These are phyloP conservation scores for Exephanes ischioxanthus DNA, from an alignment of 2,888 invertebrate genomes.

Conservation along the genomic window DNA sequence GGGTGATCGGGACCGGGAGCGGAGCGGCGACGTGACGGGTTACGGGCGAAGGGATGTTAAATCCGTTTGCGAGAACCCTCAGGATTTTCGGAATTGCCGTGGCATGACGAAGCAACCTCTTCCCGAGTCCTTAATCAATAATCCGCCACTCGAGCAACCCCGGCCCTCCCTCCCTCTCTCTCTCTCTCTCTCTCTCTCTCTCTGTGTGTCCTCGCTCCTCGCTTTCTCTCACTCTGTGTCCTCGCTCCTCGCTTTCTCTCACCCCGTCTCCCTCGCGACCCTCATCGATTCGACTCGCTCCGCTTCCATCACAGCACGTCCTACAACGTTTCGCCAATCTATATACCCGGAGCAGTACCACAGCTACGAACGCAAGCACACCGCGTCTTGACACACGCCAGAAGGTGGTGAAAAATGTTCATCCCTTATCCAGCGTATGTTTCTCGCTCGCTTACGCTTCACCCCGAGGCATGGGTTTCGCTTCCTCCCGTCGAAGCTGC, in stretches of 20 bases:
- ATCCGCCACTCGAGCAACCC: conserved; percentile 68
- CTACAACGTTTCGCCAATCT: conserved; percentile 48
- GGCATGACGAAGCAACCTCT: conserved; percentile 80
- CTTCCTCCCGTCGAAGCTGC: conserved; percentile 29
- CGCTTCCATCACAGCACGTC: conserved; percentile 65
- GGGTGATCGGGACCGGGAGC: conserved; percentile 43
- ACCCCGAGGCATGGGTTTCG: background rate
- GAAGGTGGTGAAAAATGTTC: conserved; percentile 70
- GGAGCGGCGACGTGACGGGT: conserved; percentile 50
- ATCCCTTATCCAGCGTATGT: conserved; percentile 57
- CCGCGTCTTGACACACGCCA: conserved; percentile 67
- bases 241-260: conserved; percentile 19
- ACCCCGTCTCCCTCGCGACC: conserved; percentile 44
- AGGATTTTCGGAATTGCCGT: conserved; percentile 78
- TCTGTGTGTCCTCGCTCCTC: conserved; percentile 19
- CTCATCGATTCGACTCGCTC: conserved; percentile 65
- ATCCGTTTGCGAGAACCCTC: conserved; percentile 72
- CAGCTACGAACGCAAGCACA: conserved; percentile 57
- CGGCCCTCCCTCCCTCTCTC: conserved; percentile 11
- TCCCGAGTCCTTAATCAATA: conserved; percentile 77
- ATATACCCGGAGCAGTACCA: conserved; percentile 50
- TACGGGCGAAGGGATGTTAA: conserved; percentile 58
- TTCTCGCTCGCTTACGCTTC: conserved; percentile 28
- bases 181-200: too few relatives aligned
- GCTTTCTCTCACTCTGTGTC: conserved; percentile 29